These are phyloP conservation scores for Lycaena phlaeas DNA, from an alignment of 2,888 invertebrate genomes.

Conservation along the genomic window DNA sequence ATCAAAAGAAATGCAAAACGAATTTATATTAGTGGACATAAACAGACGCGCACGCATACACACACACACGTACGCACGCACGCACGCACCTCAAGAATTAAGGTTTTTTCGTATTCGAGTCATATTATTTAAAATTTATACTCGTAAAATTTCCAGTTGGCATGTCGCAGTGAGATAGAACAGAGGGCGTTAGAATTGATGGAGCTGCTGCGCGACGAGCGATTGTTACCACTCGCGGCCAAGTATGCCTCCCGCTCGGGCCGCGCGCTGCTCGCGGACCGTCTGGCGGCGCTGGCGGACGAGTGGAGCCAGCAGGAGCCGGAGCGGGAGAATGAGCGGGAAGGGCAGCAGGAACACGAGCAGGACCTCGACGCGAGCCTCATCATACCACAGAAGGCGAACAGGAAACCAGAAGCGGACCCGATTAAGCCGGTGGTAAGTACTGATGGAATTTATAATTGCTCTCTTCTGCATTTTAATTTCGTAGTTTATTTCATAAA, in stretches of 20 bases:
- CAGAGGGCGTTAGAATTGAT: conserved; percentile 90
- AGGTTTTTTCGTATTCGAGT: too few species aligned
- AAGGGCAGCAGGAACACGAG: conserved; percentile 47
- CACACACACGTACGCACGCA: too few species aligned
- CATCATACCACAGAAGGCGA: conserved; percentile 53
- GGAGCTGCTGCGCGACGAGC: conserved; percentile 83
- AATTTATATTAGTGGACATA: too few species aligned
- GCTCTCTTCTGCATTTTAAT: too few species aligned
- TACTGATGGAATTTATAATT: conserved; percentile 10
- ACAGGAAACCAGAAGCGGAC: conserved; percentile 42
- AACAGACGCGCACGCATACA: too few species aligned
- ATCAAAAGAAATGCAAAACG: too few species aligned
- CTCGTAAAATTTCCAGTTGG: conserved; percentile 74
- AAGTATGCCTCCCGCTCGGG: conserved; percentile 89
- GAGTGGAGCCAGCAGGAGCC: conserved; percentile 50
- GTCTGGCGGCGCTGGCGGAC: conserved; percentile 76
- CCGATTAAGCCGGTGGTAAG: conserved; percentile 60
- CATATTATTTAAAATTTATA: too few species aligned
- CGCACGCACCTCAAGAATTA: too few species aligned
- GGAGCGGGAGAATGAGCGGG: conserved; percentile 51
- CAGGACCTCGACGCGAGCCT: conserved; percentile 51
- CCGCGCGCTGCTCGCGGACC: conserved; percentile 84
- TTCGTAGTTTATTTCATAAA: too few species aligned
- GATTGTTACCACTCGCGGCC: conserved; percentile 86
- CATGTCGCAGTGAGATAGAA: conserved; percentile 88